Evolutionary conservation across 2,113 vertebrate genomes (phyloP), one percentile per base, ranked within the genome.

Genomic region (Gambusia affinis): DNA sequence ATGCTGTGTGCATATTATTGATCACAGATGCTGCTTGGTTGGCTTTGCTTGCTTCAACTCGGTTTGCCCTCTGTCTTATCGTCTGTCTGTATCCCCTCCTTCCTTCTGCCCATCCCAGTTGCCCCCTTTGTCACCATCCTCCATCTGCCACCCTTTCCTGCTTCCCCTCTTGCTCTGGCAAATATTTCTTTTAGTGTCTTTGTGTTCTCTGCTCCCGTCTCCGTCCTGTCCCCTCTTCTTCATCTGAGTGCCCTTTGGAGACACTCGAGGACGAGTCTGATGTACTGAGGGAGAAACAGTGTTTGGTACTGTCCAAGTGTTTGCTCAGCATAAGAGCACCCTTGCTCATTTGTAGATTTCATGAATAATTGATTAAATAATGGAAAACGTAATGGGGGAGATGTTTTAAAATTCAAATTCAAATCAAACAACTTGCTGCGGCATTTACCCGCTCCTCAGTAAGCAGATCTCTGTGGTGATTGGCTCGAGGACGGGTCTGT

Each of bases 301-400:
- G 81, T 91, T 89, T 71, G 35, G 81, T 83, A 79, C 85, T 67
- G 73, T 78, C 84, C 84, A 82, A 92, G 90, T 90, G 90, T 91
- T 94, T 88, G 86, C 85, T 82, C 81, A 65, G 83, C 81, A 87
- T 89, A 88, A 22, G 65, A 85, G 86, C 79, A 74, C 83, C 85
- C 76, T 74, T 64, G 85, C 87, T 87, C 84, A 39, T 89, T 89
- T 87, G 81, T 70, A 84, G 79, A 68, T 84, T 86, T 88, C 91
- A 94, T 94, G 89, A 94, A 95, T 95, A 93, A 94, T 93, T 93
- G 92, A 95, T 93, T 92, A 87, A 89, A 94, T 94, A 92, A 93
- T 92, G 86, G 88, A 87, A 94, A 93, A 92, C 86, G 85, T 93
- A 95, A 94, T 92, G 91, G 94, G 93, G 84, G 79, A 85, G 87